Evolutionary conservation across 2,797 vertebrate species (phyloP).

Genomic region (Alosa sapidissima): DNA sequence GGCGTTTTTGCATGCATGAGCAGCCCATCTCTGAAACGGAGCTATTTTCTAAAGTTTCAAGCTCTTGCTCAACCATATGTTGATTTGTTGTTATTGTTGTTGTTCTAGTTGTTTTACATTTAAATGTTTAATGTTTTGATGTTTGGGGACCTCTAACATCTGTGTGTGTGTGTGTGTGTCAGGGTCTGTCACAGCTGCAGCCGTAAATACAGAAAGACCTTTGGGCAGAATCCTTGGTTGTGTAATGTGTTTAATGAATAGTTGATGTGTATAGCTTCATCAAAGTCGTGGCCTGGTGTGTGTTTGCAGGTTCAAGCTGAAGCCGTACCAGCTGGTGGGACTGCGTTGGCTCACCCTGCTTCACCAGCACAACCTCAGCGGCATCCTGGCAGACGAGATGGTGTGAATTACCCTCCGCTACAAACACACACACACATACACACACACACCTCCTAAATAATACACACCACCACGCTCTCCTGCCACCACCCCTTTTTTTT

Average conservation of each 20-base stretch:
- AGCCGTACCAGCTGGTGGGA: conserved; percentile 86
- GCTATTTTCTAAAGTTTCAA: neutral
- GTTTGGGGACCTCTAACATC: neutral
- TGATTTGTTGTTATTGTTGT: neutral
- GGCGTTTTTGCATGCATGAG: neutral
- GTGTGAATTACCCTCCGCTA: neutral
- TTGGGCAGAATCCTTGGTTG: neutral
- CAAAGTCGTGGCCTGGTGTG: neutral
- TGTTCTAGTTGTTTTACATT: neutral
- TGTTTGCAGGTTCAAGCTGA: conserved; percentile 75
- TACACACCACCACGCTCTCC: neutral
- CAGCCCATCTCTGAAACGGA: too few species aligned
- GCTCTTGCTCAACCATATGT: neutral
- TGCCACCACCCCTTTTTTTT: neutral
- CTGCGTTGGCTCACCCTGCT: conserved; percentile 84
- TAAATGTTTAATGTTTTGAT: neutral
- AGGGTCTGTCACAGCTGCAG: neutral
- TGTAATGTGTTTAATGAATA: neutral
- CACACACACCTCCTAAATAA: neutral
- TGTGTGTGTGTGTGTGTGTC: neutral
- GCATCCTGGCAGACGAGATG: conserved; percentile 80
- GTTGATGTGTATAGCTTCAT: neutral
- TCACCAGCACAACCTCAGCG: conserved; percentile 81
- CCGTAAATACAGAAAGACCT: neutral
- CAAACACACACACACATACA: neutral